Conservation (phyloP, 2,113 vertebrate genomes). For the Trogon surrucura region DNA sequence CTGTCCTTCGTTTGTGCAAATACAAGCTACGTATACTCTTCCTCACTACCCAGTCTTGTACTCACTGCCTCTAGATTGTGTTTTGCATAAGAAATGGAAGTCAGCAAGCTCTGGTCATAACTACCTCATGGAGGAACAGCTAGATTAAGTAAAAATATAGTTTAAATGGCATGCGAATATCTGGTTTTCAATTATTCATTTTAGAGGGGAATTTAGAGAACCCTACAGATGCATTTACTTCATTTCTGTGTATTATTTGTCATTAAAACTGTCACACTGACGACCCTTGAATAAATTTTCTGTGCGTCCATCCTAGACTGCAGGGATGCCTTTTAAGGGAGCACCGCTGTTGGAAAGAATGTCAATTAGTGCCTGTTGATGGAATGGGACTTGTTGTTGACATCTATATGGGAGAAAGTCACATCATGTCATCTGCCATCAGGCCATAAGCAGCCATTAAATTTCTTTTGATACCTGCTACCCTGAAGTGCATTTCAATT, state of each 20-base stretch:
- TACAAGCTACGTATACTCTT: rapidly evolving
- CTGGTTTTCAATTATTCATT: background rate
- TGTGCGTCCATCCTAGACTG: background rate
- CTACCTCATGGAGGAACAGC: background rate
- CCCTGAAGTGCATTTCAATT: background rate
- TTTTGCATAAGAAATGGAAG: background rate
- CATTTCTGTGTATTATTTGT: background rate
- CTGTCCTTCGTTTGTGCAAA: background rate
- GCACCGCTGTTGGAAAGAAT: background rate
- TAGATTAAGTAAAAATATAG: background rate
- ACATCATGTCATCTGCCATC: background rate
- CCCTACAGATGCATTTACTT: background rate
- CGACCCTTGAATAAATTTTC: background rate
- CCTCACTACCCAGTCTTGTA: background rate
- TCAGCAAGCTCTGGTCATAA: background rate
- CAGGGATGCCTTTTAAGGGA: background rate
- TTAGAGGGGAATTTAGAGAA: background rate
- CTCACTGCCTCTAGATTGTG: background rate
- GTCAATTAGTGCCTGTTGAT: background rate
- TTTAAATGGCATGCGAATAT: background rate
- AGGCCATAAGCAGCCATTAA: background rate
- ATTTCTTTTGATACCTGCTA: background rate
- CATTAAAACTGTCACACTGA: background rate
- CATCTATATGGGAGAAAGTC: background rate
- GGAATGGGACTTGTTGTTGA: background rate